Base-by-base conservation (phyloP, 30 jellyfish, hydroid and myxozoan species). In the Pseudorhiza aurosa region DNA sequence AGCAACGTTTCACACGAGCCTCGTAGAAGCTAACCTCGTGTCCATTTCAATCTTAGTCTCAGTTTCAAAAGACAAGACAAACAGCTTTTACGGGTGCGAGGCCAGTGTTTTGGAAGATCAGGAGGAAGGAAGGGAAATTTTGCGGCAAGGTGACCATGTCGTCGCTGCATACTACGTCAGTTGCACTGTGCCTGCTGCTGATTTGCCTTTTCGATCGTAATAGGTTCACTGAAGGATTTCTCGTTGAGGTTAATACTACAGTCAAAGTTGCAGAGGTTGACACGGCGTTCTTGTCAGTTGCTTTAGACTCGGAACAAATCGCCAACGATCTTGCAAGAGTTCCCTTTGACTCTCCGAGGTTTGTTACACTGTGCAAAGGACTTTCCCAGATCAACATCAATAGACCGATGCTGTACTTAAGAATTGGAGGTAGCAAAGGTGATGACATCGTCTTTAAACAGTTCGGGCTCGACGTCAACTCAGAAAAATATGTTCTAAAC, bases 351-450 rank as follows among this genome's bases (percentile, higher is more conserved):
- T 83, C 96, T 22, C 51, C 77, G 33, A 83, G 47, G 78, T 76
- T 83, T 29, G 14, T 68, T 3, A 64, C 92, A 9, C 65, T 89
- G 58, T 83, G 95, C 67, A 65, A 58, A 5, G 95, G 95, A 14
- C 71, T 59, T 11, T 68, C 85, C 28, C 49, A 75, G 17, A 46
- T 72, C 14, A 60, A 60, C 64, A 46, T 65, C 18, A 69, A 69
- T 51, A 59, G 96, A 29, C 87, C 91, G 8, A 81, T 82, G 77
- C 37, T 74, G 35, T 81, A 68, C 50, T 68, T 89, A 33, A 55
- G 97, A 40, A 65, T 89, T 72, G 97, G 97, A 8, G 97, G 97
- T 44, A 32, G 79, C 21, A 64, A 27, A 19, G 93, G 59, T 24
- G 97, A 89, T 81, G 82, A 72, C 55, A 65, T 82, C 22, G 67